Percentiles rank a stretch among this genome's conserved stretches.
These are phyloP conservation scores for Anomalospiza imberbis DNA, from an alignment of 2,797 vertebrate species.

Conservation along the genomic window DNA sequence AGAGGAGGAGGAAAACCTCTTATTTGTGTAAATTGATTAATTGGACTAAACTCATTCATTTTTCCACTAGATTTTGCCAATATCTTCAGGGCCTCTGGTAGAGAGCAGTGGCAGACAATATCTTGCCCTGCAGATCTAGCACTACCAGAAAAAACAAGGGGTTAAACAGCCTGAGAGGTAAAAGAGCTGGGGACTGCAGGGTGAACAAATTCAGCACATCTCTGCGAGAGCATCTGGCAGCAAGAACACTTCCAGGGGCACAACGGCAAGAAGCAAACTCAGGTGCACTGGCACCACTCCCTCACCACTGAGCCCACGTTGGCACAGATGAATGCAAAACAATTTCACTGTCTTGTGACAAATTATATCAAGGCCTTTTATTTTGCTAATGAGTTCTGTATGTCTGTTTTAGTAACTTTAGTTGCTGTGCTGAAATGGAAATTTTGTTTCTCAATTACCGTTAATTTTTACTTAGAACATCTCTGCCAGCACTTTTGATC, in stretches of 20 bases:
- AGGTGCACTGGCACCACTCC: neutral
- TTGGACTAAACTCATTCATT: neutral
- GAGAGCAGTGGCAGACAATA: neutral
- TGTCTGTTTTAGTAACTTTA: neutral
- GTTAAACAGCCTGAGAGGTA: neutral
- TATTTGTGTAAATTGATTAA: neutral
- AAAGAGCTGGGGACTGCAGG: neutral
- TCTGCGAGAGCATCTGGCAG: neutral
- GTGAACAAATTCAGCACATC: neutral
- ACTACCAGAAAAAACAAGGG: neutral
- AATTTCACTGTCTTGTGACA: neutral
- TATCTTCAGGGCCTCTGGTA: neutral
- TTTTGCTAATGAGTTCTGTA: conserved; percentile 6
- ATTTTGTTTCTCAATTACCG: neutral
- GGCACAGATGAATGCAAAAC: neutral
- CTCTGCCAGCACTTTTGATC: neutral
- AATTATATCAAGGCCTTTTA: neutral
- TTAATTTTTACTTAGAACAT: conserved; percentile 32
- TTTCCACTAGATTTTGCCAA: neutral
- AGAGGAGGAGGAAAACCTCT: neutral
- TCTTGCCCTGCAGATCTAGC: neutral
- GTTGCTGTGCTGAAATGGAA: neutral
- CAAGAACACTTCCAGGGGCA: neutral
- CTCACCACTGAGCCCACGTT: neutral
- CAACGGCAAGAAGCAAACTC: neutral